Evolutionary conservation across 2,888 invertebrate genomes (phyloP).

Genomic region (Morpho achilles): DNA sequence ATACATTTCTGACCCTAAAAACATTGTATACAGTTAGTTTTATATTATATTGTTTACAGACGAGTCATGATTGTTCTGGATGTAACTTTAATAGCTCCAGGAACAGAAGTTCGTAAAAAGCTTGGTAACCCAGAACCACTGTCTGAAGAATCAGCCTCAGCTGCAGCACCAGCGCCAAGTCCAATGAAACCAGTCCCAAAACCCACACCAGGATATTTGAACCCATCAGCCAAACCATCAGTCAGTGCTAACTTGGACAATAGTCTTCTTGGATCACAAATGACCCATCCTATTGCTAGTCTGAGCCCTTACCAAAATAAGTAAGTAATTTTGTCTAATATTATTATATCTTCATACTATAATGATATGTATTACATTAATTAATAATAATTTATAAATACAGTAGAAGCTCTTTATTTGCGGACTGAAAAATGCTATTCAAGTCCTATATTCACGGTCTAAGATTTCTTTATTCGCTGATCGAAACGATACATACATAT

Average conservation of each 20-base stretch:
- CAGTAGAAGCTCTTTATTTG: too few relatives aligned
- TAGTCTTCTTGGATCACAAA: conserved; percentile 66
- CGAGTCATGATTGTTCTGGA: conserved; percentile 92
- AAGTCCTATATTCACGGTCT: too few relatives aligned
- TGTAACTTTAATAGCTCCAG: conserved; percentile 85
- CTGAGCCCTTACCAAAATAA: conserved; percentile 96
- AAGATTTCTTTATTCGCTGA: too few relatives aligned
- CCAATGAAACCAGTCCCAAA: conserved; percentile 40
- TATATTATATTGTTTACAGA: conserved; percentile 64
- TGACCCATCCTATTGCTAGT: conserved; percentile 88
- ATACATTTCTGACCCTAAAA: too few relatives aligned
- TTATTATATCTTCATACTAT: too few relatives aligned
- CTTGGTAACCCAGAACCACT: conserved; percentile 90
- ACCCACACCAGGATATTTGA: conserved; percentile 37
- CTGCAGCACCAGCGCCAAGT: conserved; percentile 39
- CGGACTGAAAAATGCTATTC: too few relatives aligned
- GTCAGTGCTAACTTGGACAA: conserved; percentile 50
- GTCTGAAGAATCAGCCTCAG: conserved; percentile 51
- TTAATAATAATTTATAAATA: too few relatives aligned
- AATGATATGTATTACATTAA: too few relatives aligned
- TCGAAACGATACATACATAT: too few relatives aligned
- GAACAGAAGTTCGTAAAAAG: conserved; percentile 84
- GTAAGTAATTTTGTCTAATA: conserved; percentile 56
- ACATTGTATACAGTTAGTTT: not conserved
- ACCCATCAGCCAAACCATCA: conserved; percentile 28